These are phyloP conservation scores for Pristionchus arcanus DNA, from an alignment of 2,888 invertebrate genomes.

Conservation along the genomic window DNA sequence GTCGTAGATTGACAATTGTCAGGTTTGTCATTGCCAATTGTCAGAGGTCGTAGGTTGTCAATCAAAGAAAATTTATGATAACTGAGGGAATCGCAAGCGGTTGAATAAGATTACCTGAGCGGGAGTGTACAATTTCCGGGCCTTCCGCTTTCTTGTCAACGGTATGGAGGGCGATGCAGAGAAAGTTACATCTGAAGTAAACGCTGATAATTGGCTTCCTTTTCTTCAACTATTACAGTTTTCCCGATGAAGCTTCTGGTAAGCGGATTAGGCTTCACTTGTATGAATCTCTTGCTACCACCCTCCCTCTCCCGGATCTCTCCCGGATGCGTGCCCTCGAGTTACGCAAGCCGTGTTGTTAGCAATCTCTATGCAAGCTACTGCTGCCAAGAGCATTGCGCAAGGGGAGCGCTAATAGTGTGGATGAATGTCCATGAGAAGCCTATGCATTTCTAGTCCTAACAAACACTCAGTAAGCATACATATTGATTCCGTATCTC, in stretches of 20 bases:
- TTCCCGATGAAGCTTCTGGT: too few relatives aligned
- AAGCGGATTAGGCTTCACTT: not conserved
- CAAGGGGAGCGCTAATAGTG: not conserved
- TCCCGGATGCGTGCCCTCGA: not conserved
- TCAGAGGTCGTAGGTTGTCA: not conserved
- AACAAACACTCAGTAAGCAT: not conserved
- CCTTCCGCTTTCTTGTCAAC: not conserved
- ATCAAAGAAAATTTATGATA: not conserved
- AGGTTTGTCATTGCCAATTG: too few relatives aligned
- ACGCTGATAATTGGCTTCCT: not conserved
- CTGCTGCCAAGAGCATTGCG: constrained; percentile 34
- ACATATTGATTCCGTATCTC: too few relatives aligned
- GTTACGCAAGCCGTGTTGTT: not conserved
- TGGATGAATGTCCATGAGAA: not conserved
- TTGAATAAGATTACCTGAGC: not conserved
- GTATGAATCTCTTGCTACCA: not conserved
- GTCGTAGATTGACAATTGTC: too few relatives aligned
- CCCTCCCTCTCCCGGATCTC: not conserved
- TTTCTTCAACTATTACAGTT: too few relatives aligned
- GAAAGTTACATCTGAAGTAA: not conserved
- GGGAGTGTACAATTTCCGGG: constrained; percentile 6
- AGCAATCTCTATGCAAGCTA: not conserved
- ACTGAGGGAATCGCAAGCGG: not conserved
- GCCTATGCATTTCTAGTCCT: not conserved
- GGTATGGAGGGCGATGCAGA: not conserved